Evolutionary conservation across 2,888 invertebrate genomes (phyloP).

Genomic region (Hemicrepidius hirtus): DNA sequence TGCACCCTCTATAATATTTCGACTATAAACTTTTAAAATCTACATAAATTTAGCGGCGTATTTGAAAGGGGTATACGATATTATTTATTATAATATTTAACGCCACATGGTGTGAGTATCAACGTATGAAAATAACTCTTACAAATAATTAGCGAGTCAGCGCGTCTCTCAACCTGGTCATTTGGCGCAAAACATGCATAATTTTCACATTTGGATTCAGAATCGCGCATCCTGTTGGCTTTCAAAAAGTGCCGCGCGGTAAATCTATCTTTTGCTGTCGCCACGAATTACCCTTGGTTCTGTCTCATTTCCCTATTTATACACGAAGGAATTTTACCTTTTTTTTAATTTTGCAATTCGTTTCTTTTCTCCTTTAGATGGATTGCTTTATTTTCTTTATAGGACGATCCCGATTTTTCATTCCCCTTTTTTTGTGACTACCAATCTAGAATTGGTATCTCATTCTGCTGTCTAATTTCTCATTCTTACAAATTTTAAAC

Average conservation of each 20-base stretch:
- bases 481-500: too few relatives aligned
- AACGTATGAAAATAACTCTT: slow-evolving; percentile 67
- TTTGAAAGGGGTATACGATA: slow-evolving; percentile 33
- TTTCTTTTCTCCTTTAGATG: slow-evolving; percentile 51
- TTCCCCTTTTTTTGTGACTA: not conserved
- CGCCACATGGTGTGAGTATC: slow-evolving; percentile 65
- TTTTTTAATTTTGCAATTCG: slow-evolving; percentile 40
- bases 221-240: slow-evolving; percentile 64
- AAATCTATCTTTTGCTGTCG: slow-evolving; percentile 43
- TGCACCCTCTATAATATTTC: slow-evolving; percentile 1
- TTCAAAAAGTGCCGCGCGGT: slow-evolving; percentile 47
- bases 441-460: too few relatives aligned
- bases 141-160: slow-evolving; percentile 68
- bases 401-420: slow-evolving; percentile 17
- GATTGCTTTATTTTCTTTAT: slow-evolving; percentile 57
- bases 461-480: too few relatives aligned
- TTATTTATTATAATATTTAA: slow-evolving; percentile 63
- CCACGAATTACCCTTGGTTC: slow-evolving; percentile 39
- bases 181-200: slow-evolving; percentile 67
- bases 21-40: slow-evolving; percentile 11
- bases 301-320: slow-evolving; percentile 38
- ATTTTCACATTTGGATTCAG: slow-evolving; percentile 70
- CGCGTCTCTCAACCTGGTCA: slow-evolving; percentile 62
- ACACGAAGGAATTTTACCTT: slow-evolving; percentile 44
- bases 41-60: slow-evolving; percentile 35